Base-by-base conservation (phyloP, 1,140 invertebrate genomes). In the Ruditapes philippinarum region DNA sequence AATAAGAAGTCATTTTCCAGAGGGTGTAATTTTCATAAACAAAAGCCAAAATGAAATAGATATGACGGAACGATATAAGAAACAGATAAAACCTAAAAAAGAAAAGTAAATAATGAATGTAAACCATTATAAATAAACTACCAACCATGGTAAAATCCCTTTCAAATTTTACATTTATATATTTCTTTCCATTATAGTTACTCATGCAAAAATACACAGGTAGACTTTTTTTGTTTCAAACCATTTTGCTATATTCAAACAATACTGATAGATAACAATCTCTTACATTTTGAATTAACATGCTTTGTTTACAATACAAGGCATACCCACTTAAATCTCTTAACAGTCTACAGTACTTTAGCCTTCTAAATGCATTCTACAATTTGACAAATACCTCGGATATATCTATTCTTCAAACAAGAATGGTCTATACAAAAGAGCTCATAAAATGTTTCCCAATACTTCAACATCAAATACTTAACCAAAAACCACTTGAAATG, bases 141-240 rank as follows among this genome's bases (percentile, higher is more conserved):
- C 74, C 31, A 51, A 78, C 74, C 74, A 78, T 78, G 40, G 74
- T 49, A 54, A 78, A 78, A 78, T 25, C 51, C 28, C 74, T 49
- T 25, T 40, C 31, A 33, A 22, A 12, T 36, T 22, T 7, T 22
- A 74, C 42, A n/a, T 42, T 49, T 49, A n/a, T 49, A 2, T 78
- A 22, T 33, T 78, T 78, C 28, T 51, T 33, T 54, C n/a, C 42
- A 45, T 45, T 54, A n/a, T 54, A 78, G 42, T 49, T n/a, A 40
- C 33, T 31, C 65, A 54, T 54, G 49, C 31, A 78, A 74, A 78
- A 78, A 17, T 78, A 54, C 17, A 45, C 49, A 78, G 1, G 28
- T 28, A 78, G 4, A 28, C 5, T 12, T 78, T 45, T 31, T 78
- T 78, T 78, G 74, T 78, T 78, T 78, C 49, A 25, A 28, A 78